These are phyloP conservation scores for Vulpes ferrilata DNA, from an alignment of 2,113 vertebrate species.

Conservation along the genomic window DNA sequence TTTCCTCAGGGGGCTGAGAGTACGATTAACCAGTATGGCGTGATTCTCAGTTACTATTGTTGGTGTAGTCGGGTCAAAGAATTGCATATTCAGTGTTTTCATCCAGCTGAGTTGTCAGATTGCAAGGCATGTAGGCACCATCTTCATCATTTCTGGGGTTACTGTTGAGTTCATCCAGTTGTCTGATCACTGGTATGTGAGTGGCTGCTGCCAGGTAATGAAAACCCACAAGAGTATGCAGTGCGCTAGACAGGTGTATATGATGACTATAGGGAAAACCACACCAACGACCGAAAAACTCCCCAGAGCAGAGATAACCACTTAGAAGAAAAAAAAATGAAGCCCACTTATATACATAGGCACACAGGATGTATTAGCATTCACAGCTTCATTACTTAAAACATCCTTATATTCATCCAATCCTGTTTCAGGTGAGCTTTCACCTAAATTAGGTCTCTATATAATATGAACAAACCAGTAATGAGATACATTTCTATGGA, in stretches of 20 bases:
- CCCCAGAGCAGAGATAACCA: not conserved
- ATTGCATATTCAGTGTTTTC: not conserved
- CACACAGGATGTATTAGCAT: not conserved
- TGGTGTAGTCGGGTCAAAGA: not conserved
- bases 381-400: not conserved
- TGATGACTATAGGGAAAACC: not conserved
- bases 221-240: not conserved
- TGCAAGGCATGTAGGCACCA: not conserved
- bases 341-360: not conserved
- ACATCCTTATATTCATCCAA: not conserved
- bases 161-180: not conserved
- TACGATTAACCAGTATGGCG: not conserved
- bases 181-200: not conserved
- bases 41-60: not conserved
- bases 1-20: not conserved
- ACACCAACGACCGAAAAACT: not conserved
- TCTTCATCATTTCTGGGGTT: not conserved
- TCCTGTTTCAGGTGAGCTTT: not conserved
- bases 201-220: not conserved
- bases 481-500: not conserved
- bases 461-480: not conserved
- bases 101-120: not conserved
- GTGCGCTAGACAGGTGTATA: too few relatives aligned
- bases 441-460: not conserved
- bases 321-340: not conserved